Evolutionary conservation across 1,140 invertebrate species (phyloP), one percentile per base, ranked within the genome.

Genomic region (Pantala flavescens): DNA sequence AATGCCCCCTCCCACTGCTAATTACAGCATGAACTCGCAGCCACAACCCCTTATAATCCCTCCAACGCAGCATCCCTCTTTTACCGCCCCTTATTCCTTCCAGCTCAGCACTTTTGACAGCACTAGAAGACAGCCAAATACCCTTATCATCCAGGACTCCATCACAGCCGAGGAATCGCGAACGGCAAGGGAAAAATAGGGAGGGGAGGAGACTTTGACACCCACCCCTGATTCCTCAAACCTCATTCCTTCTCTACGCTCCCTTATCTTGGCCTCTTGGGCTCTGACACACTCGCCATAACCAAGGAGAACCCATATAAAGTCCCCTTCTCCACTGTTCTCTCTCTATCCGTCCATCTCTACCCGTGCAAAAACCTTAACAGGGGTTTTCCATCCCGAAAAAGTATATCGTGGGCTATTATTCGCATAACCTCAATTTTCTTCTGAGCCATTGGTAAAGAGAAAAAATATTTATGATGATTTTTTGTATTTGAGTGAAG

Each of bases 71-170:
- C 49, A 21, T 21, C 49, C 49, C n/a, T 63, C 49, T 19, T 63
- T 63, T 21, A 16, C n/a, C 49, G 5, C 49, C 49, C 49, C 49
- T 63, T 21, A 21, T 21, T 63, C 49, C 49, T 63, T 63, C 49
- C 49, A 63, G 16, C 49, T 63, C 49, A 63, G 49, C 49, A 63
- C 49, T 63, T 63, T 63, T 63, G 49, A 63, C 49, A 63, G 49
- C 49, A 12, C 49, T 3, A 21, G 49, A 63, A 63, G 49, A 63
- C 49, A 63, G n/a, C 49, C 49, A 21, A 16, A 63, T 63, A 63
- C 49, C 49, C 49, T 63, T 63, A 63, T 63, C 49, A 63, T 63
- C 49, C 49, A 16, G 49, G 49, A 21, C 49, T 63, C 49, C 49
- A 63, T 63, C 49, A 21, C 49, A 63, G 49, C 49, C 12, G 49